Percentiles rank a stretch among this genome's conserved stretches.
phyloP scores from a whole-genome alignment of 2,888 invertebrate species.

The Amphiduros pacificus region DNA sequence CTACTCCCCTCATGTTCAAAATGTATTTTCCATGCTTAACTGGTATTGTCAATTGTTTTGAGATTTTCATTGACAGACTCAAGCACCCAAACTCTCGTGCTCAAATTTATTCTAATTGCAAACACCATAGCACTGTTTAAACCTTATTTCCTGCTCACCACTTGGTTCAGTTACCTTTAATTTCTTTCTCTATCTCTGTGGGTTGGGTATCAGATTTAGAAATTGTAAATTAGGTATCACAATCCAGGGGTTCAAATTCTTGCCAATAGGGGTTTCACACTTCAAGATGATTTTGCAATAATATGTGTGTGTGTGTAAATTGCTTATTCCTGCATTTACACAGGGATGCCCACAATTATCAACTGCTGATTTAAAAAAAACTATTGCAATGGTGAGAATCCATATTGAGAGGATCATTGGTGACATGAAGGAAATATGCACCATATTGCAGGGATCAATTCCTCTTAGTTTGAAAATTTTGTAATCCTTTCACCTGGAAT shows the following conservation, averaged over 20 bases:
- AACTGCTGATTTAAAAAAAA: conserved; percentile 27
- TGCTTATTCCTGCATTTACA: conserved; percentile 27
- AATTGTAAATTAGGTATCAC: conserved; percentile 26
- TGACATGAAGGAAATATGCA: conserved; percentile 28
- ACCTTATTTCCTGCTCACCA: neutral
- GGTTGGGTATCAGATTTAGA: conserved; percentile 20
- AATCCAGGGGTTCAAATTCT: conserved; percentile 30
- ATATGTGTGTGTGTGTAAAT: conserved; percentile 24
- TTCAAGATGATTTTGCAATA: conserved; percentile 30
- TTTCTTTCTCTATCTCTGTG: neutral
- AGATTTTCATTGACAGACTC: neutral
- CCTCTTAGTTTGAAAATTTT: conserved; percentile 17
- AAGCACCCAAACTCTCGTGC: neutral
- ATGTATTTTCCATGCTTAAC: neutral
- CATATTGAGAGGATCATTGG: conserved; percentile 34
- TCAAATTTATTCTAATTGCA: neutral
- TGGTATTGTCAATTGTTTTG: conserved; percentile 7
- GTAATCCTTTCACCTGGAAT: too few species aligned
- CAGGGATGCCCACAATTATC: conserved; percentile 28
- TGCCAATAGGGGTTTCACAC: conserved; percentile 31
- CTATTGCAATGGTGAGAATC: conserved; percentile 26
- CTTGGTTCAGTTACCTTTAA: neutral
- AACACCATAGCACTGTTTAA: neutral
- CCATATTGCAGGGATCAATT: conserved; percentile 27
- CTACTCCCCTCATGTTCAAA: neutral